A percentile compares a stretch with the other conserved stretches of the same genome.
Evolutionary conservation across 2,888 invertebrate species (phyloP).

Genomic region (Sesia bembeciformis): DNA sequence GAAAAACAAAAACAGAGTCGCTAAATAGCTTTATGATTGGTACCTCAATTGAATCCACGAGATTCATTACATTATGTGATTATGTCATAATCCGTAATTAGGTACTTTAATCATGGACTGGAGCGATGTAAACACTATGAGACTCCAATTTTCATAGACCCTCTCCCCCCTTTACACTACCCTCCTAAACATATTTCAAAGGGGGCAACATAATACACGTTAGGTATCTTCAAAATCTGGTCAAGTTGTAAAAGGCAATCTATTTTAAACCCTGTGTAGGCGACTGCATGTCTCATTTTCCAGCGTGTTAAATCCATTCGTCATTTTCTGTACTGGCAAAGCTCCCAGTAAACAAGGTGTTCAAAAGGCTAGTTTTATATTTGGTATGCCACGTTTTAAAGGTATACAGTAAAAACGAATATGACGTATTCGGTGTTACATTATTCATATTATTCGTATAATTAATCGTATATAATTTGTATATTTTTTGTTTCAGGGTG

Average conservation of each 20-base stretch:
- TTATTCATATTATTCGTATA: neutral
- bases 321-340: slow-evolving; percentile 39
- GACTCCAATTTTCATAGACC: neutral
- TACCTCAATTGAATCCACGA: too few relatives aligned
- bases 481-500: slow-evolving; percentile 42
- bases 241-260: slow-evolving; percentile 13
- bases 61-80: too few relatives aligned
- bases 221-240: slow-evolving; percentile 8
- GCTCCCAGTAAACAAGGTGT: slow-evolving; percentile 25
- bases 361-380: slow-evolving; percentile 2
- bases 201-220: neutral
- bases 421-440: neutral
- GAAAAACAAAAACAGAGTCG: too few relatives aligned
- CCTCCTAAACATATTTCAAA: too few relatives aligned
- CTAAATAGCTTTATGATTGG: too few relatives aligned
- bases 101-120: neutral
- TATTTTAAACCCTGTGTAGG: slow-evolving; percentile 47
- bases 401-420: neutral
- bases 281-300: slow-evolving; percentile 33
- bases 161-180: neutral
- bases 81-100: neutral
- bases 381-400: too few relatives aligned
- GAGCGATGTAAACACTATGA: neutral
- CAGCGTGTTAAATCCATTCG: slow-evolving; percentile 30
- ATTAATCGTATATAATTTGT: neutral